Evolutionary conservation across 1,140 invertebrate genomes (phyloP).

Genomic region (Mycetomoellerius zeteki): DNA sequence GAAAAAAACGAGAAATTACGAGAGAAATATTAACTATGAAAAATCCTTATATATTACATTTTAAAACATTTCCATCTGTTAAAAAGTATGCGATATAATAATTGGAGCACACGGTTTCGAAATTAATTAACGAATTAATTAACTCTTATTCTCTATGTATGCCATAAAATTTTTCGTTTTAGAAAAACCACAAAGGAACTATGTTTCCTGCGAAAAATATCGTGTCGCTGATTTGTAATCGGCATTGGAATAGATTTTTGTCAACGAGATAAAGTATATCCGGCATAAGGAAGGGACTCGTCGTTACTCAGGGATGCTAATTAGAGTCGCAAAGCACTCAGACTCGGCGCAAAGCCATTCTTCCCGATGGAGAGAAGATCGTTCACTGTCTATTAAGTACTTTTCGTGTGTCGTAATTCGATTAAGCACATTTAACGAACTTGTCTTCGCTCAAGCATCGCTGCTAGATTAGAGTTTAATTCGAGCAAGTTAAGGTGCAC

Average conservation of each 20-base stretch:
- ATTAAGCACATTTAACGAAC: conserved; percentile 72
- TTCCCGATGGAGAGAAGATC: conserved; percentile 66
- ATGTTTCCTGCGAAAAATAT: background rate
- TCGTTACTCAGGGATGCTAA: conserved; percentile 57
- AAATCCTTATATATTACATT: background rate
- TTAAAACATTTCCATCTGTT: conserved; percentile 45
- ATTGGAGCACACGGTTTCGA: background rate
- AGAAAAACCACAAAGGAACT: conserved; percentile 4
- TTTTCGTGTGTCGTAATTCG: conserved; percentile 70
- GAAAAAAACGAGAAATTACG: background rate
- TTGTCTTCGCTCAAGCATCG: conserved; percentile 62
- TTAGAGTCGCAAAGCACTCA: conserved; percentile 67
- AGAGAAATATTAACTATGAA: background rate
- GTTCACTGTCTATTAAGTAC: conserved; percentile 67
- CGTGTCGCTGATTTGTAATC: conserved; percentile 26
- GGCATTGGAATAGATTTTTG: conserved; percentile 37
- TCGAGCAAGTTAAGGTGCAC: conserved; percentile 27
- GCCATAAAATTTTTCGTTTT: conserved; percentile 4
- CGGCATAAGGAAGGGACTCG: conserved; percentile 12
- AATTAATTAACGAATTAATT: conserved; percentile 25
- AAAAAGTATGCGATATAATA: conserved; percentile 26
- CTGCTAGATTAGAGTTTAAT: conserved; percentile 65
- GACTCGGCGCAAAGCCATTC: conserved; percentile 57
- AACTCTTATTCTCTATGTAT: background rate
- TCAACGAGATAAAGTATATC: conserved; percentile 27